Conservation (phyloP, 1,140 invertebrate genomes). For the Acromyrmex echinatior region DNA sequence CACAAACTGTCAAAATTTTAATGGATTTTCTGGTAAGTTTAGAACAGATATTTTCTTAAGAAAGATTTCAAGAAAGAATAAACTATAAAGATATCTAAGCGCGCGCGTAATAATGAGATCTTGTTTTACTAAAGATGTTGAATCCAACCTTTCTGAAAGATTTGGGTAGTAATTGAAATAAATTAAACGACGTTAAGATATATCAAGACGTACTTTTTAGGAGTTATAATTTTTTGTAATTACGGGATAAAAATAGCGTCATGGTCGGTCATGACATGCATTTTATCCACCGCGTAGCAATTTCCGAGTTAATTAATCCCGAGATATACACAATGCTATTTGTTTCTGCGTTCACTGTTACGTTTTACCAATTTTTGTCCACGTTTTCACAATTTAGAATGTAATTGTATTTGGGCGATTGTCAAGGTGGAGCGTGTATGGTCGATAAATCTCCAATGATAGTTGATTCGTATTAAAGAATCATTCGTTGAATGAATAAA, state of each 20-base stretch:
- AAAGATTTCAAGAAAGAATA: not conserved
- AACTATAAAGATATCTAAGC: not conserved
- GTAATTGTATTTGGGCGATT: conserved; percentile 21
- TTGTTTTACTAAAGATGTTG: not conserved
- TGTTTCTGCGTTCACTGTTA: conserved; percentile 18
- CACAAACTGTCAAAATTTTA: conserved; percentile 9
- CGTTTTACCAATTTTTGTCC: not conserved
- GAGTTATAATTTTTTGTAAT: not conserved
- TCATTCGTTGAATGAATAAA: conserved; percentile 17
- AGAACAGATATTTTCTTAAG: not conserved
- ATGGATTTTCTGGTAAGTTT: not conserved
- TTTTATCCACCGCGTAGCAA: not conserved
- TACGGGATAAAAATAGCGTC: conserved; percentile 20
- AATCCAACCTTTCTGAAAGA: not conserved
- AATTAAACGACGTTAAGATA: not conserved
- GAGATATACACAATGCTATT: not conserved
- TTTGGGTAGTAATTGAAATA: not conserved
- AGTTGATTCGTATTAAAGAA: conserved; percentile 6
- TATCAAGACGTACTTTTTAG: not conserved
- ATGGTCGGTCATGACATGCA: not conserved
- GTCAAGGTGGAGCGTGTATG: not conserved
- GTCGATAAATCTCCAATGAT: not conserved
- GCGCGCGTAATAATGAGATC: not conserved
- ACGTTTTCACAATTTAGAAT: conserved; percentile 25
- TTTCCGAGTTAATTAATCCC: conserved; percentile 19